Evolutionary conservation across 2,888 invertebrate genomes (phyloP), one percentile per base, ranked within the genome.

Genomic region (Pseudeuparius sepicola): DNA sequence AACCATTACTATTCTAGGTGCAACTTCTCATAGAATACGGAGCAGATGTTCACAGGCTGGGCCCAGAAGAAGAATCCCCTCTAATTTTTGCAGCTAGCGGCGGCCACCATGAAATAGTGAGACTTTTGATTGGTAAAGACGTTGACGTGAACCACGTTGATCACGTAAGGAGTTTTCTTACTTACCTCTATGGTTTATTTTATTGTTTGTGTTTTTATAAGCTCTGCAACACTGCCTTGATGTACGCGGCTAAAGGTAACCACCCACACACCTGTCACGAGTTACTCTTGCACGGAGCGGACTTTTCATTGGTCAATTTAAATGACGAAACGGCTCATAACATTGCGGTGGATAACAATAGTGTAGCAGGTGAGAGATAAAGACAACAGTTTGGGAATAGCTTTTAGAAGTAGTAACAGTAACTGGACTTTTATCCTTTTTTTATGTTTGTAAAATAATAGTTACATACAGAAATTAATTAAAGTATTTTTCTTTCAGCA

Each of bases 201-300:
- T 31, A 31, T 32, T 17, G 6, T 6, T 14, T 36, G 14, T 27
- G 35, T 42, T 47, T 47, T 36, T 66, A 64, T 27, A 55, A 87
- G 84, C 75, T 84, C 53, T 88, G 88, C 33, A 89, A 88, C 56
- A 87, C 89, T 25, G 83, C 92, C 1, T 63, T 93, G 33, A 90
- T 93, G 80, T 92, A 86, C 64, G 88, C 92, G 31, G 86, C 88
- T 4, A 78, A 79, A 50, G 86, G 85, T 6, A 88, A 92, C 64
- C 88, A 90, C 65, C 82, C 87, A 1, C 85, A 86, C 56, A 84
- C 87, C 38, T 87, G 87, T 52, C 82, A 86, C 53, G 84, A 89
- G 57, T 68, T 93, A 34, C 68, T 93, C 29, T 67, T 78, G 12
- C 68, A 75, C 52, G 87, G 87, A 36, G 85, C 89, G 16, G 83